These are phyloP conservation scores for Cephus pygmeus DNA, from an alignment of 2,888 invertebrate species.

Conservation along the genomic window DNA sequence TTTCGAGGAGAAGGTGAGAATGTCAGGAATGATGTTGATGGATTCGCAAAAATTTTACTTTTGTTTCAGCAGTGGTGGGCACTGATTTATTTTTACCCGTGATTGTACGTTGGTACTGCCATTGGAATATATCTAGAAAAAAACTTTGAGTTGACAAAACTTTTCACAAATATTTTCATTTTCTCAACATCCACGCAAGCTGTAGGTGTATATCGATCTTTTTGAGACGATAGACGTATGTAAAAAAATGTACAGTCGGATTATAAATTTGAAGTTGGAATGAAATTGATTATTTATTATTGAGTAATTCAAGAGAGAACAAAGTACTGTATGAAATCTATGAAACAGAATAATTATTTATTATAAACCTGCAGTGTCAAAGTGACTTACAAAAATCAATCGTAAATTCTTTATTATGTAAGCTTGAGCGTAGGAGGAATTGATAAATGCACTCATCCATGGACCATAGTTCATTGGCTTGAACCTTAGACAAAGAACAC, in stretches of 20 bases:
- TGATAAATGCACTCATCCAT: background rate
- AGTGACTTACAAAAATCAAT: background rate
- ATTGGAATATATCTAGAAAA: background rate
- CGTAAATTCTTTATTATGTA: background rate
- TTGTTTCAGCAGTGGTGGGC: background rate
- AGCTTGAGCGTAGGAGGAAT: background rate
- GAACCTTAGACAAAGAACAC: background rate
- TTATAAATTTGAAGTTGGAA: background rate
- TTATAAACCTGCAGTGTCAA: no score
- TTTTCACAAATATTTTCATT: background rate
- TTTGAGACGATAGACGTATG: background rate
- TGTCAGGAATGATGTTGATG: background rate
- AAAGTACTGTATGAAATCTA: no score
- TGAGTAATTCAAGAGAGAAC: no score
- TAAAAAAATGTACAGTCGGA: background rate
- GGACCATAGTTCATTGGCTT: background rate
- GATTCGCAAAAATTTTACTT: background rate
- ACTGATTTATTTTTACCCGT: background rate
- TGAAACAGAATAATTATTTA: no score
- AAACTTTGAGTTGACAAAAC: background rate
- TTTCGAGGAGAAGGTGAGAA: background rate
- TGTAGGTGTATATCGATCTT: no score
- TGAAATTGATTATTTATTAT: no score
- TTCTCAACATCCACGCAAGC: background rate
- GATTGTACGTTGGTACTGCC: background rate